Evolutionary conservation across 2,888 invertebrate genomes (phyloP), one percentile per base, ranked within the genome.

Genomic region (Oxyteleia sp.): DNA sequence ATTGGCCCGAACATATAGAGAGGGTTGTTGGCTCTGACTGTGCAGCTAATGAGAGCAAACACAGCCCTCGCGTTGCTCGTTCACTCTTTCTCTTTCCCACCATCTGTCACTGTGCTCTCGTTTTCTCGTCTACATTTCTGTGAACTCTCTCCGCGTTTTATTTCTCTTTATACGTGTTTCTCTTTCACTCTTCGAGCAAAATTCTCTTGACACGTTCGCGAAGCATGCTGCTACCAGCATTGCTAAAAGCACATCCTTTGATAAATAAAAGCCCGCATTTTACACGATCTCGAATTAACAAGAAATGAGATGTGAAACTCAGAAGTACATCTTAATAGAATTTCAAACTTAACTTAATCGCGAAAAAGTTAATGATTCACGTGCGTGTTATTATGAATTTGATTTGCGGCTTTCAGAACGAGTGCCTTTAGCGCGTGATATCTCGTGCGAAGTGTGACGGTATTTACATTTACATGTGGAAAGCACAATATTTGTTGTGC

Each of bases 1-100:
- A 76, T 84, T 82, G 80, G 82, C 59, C 53, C 59, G 41, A 79
- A 55, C 74, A 82, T 76, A 43, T 53, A 79, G 78, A 76, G 84
- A 82, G 84, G 82, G 84, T 86, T 87, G 89, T 87, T 87, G 84
- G 87, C 84, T 87, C 86, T 82, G 82, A 86, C 85, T 87, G 85
- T 76, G 82, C 85, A 86, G 88, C 87, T 88, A 88, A 87, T 88
- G 87, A 87, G 88, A 87, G 88, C 88, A 87, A 89, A 89, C 87
- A 89, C 78, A 83, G 76, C 76, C 78, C 85, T n/a, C n/a, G n/a
- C n/a, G n/a, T n/a, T n/a, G n/a, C n/a, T n/a, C n/a, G n/a, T n/a
- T n/a, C n/a, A n/a, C n/a, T n/a, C n/a, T n/a, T n/a, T n/a, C n/a
- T n/a, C n/a, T n/a, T n/a, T n/a, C n/a, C n/a, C n/a, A n/a, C n/a